A percentile compares a stretch with the other conserved stretches of the same genome.
Evolutionary conservation across 2,888 invertebrate genomes (phyloP).

Genomic region (Megaustenia siamemsis): DNA sequence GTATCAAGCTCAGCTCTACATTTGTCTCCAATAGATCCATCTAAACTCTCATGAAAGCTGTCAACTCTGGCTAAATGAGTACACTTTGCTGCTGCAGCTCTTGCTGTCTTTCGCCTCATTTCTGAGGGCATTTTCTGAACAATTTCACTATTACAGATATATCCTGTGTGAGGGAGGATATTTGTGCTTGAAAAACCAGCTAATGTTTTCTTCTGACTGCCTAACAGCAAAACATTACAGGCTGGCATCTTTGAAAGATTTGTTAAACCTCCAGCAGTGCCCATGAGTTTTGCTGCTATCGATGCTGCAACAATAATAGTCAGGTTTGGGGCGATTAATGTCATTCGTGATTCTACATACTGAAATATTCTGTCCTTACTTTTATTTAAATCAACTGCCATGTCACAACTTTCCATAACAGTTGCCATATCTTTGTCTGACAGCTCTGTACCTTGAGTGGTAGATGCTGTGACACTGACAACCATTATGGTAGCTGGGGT

Average conservation of each 20-base stretch:
- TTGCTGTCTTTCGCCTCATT: conserved; percentile 93
- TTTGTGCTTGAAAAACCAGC: conserved; percentile 97
- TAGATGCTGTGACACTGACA: conserved; percentile 98
- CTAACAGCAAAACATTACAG: conserved; percentile 93
- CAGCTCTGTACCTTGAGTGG: conserved; percentile 94
- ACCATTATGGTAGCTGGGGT: conserved; percentile 99
- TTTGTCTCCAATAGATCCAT: conserved; percentile 86
- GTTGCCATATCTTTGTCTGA: conserved; percentile 89
- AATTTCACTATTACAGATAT: conserved; percentile 89
- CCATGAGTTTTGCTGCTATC: conserved; percentile 96
- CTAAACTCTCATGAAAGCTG: conserved; percentile 93
- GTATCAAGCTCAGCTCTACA: conserved; percentile 95
- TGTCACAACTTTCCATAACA: conserved; percentile 91
- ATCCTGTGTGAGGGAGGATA: conserved; percentile 96
- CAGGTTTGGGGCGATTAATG: no score
- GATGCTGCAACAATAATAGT: no score
- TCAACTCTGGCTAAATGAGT: conserved; percentile 97
- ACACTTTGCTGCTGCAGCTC: conserved; percentile 94
- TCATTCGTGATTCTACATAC: conserved; percentile 99
- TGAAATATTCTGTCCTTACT: conserved; percentile 94
- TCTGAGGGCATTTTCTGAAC: conserved; percentile 97
- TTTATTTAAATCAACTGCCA: conserved; percentile 92
- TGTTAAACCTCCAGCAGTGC: no score
- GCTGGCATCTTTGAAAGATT: conserved; percentile 97
- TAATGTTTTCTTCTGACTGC: conserved; percentile 93